Percentiles rank a stretch among this genome's conserved stretches.
These are phyloP conservation scores for Tetrax tetrax DNA, from an alignment of 2,113 vertebrate species.

Conservation along the genomic window DNA sequence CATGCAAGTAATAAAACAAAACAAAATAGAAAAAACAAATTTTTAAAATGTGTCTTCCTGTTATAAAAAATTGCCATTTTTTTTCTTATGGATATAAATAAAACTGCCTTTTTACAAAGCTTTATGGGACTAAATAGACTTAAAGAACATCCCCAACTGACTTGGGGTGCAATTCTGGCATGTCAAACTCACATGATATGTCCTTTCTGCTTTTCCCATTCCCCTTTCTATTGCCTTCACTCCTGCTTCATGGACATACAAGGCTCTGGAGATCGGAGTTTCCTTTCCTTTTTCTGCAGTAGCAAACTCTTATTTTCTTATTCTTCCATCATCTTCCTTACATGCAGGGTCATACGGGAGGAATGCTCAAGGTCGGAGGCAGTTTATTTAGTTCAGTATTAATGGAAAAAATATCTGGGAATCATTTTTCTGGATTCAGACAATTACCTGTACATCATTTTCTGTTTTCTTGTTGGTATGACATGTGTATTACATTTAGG, in stretches of 20 bases:
- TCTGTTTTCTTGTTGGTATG: conserved; percentile 2
- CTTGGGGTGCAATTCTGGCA: background rate
- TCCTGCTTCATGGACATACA: background rate
- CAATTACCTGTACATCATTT: background rate
- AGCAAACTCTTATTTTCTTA: background rate
- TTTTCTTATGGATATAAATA: background rate
- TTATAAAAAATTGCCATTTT: background rate
- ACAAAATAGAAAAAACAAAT: background rate
- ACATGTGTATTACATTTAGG: background rate
- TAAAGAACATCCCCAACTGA: background rate
- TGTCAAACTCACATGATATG: background rate
- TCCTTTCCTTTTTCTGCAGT: background rate
- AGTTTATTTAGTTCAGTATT: background rate
- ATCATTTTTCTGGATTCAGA: background rate
- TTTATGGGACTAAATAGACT: background rate
- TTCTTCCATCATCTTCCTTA: background rate
- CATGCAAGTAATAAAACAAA: background rate
- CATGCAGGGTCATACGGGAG: background rate
- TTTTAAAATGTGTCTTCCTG: background rate
- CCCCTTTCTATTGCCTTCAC: background rate
- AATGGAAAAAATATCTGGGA: background rate
- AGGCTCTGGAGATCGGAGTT: background rate
- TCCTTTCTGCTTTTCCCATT: background rate
- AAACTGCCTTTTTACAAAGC: background rate
- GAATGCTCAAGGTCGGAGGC: background rate